Evolutionary conservation across 2,113 vertebrate species (phyloP).

Genomic region (Bubo scandiacus): DNA sequence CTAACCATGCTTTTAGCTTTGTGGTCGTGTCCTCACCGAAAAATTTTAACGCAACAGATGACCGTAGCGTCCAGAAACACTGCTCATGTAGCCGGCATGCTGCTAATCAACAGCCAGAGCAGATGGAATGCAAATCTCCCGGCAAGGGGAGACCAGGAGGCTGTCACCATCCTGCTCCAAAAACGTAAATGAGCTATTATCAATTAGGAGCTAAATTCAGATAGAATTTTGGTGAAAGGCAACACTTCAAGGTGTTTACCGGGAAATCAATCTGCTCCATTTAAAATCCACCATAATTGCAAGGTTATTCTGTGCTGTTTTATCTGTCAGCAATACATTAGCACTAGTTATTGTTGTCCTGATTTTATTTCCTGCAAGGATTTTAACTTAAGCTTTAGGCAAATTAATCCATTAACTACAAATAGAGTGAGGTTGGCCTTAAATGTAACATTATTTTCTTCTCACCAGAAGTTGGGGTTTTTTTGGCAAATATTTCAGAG

Average conservation of each 20-base stretch:
- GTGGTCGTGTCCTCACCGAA: neutral
- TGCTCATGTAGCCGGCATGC: constrained; percentile 32
- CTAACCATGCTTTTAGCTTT: neutral
- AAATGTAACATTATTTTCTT: neutral
- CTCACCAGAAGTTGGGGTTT: neutral
- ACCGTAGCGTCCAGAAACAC: neutral
- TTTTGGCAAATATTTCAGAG: neutral
- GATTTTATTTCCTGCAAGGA: neutral
- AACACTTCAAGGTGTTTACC: constrained; percentile 17
- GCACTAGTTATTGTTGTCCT: neutral
- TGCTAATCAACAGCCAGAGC: constrained; percentile 43
- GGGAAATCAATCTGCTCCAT: constrained; percentile 8
- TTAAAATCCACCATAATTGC: neutral
- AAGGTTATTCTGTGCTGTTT: neutral
- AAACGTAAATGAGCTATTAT: constrained; percentile 40
- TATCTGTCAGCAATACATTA: neutral
- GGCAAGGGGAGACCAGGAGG: neutral
- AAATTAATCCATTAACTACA: neutral
- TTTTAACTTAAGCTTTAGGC: neutral
- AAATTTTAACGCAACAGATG: neutral
- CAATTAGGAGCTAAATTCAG: constrained; percentile 51
- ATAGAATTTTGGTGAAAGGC: constrained; percentile 32
- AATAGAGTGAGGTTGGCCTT: neutral
- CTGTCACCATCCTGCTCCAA: constrained; percentile 26
- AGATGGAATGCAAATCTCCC: constrained; percentile 55